Percentiles rank a stretch among this genome's conserved stretches.
Evolutionary conservation across 1,140 invertebrate genomes (phyloP).

Genomic region (Chironomus tepperi): DNA sequence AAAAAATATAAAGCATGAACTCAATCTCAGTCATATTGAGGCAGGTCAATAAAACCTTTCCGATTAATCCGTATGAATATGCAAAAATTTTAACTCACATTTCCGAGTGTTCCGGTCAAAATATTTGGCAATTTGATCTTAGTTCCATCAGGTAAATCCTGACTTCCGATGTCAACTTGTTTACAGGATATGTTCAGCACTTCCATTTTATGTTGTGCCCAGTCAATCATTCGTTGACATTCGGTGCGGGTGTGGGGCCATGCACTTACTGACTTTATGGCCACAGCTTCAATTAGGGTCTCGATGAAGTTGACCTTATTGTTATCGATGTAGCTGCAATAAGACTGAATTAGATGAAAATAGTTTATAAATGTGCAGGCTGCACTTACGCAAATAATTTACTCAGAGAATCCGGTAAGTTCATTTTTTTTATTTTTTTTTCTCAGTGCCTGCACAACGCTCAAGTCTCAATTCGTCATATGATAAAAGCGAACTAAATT

Average conservation of each 20-base stretch:
- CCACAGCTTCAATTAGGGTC: slow-evolving; percentile 75
- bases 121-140: slow-evolving; percentile 78
- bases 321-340: slow-evolving; percentile 62
- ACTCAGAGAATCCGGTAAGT: background rate
- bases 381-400: slow-evolving; percentile 18
- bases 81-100: slow-evolving; percentile 38
- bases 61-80: too few relatives aligned
- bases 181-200: slow-evolving; percentile 65
- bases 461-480: too few relatives aligned
- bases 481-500: too few relatives aligned
- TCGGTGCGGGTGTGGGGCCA: slow-evolving; percentile 41
- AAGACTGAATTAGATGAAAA: background rate
- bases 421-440: background rate
- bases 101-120: slow-evolving; percentile 72
- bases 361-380: background rate
- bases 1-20: too few relatives aligned
- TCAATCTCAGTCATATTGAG: background rate
- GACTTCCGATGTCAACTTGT: slow-evolving; percentile 72
- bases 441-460: background rate
- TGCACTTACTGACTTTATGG: slow-evolving; percentile 91
- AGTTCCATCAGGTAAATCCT: slow-evolving; percentile 64
- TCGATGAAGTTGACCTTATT: slow-evolving; percentile 69
- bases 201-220: slow-evolving; percentile 64
- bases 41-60: background rate
- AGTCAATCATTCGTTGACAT: slow-evolving; percentile 58